A percentile compares a stretch with the other conserved stretches of the same genome.
These are phyloP conservation scores for Litoditis marina DNA, from an alignment of 2,888 invertebrate species.

Conservation along the genomic window DNA sequence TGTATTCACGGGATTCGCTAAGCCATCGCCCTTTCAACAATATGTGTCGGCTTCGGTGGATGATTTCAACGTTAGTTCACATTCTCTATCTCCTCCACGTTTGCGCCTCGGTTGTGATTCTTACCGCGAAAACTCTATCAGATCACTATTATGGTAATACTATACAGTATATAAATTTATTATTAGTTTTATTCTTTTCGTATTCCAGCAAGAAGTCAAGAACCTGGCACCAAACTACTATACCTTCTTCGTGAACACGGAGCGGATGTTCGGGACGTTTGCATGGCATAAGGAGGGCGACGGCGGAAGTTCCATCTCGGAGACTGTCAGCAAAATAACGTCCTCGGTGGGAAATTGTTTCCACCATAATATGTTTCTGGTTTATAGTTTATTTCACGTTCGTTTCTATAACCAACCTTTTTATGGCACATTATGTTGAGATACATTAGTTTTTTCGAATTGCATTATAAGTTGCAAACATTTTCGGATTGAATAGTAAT, in stretches of 20 bases:
- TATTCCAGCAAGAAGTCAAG: slow-evolving; percentile 32
- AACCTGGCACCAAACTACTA: slow-evolving; percentile 44
- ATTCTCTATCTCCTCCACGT: neutral
- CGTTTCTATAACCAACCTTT: neutral
- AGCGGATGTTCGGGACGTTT: slow-evolving; percentile 42
- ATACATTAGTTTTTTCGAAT: no score
- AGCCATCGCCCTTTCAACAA: slow-evolving; percentile 43
- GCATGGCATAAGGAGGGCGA: slow-evolving; percentile 44
- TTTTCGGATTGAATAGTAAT: slow-evolving; percentile 18
- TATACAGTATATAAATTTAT: no score
- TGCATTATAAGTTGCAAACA: no score
- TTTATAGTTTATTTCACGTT: neutral
- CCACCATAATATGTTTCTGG: no score
- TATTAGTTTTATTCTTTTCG: no score
- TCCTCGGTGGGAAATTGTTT: slow-evolving; percentile 13
- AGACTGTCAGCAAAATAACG: slow-evolving; percentile 26
- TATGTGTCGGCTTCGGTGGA: slow-evolving; percentile 41
- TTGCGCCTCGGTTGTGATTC: no score
- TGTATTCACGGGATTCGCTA: slow-evolving; percentile 35
- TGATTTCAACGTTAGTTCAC: slow-evolving; percentile 27
- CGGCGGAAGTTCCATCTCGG: slow-evolving; percentile 22
- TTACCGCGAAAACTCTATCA: no score
- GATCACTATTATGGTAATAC: no score
- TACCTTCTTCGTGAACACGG: slow-evolving; percentile 42
- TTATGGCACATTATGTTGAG: no score